phyloP scores from a whole-genome alignment of 1,140 invertebrate species.

The Cydia amplana region DNA sequence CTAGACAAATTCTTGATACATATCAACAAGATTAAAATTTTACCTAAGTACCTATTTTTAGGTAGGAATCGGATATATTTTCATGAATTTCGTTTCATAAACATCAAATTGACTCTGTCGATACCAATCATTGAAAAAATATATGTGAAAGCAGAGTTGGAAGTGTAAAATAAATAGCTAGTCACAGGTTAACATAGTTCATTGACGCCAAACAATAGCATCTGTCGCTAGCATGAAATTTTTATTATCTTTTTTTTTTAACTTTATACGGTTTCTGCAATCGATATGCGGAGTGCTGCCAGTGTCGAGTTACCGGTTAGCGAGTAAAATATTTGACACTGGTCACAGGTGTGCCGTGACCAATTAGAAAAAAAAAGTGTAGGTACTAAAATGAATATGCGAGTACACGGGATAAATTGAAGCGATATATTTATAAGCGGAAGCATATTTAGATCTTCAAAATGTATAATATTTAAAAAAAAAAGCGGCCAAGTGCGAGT shows the following conservation, averaged over 20 bases:
- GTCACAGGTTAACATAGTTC: conserved; percentile 4
- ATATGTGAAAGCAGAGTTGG: no score
- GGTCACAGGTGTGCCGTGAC: conserved; percentile 60
- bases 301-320: conserved; percentile 67
- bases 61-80: no score
- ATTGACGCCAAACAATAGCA: conserved; percentile 40
- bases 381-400: conserved; percentile 42
- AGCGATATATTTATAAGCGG: conserved; percentile 14
- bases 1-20: no score
- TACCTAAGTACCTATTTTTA: no score
- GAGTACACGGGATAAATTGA: conserved; percentile 34
- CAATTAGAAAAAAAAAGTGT: conserved; percentile 55
- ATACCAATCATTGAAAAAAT: no score
- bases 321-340: conserved; percentile 70
- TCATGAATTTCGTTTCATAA: no score
- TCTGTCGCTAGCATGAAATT: conserved; percentile 52
- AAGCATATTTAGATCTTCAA: neutral
- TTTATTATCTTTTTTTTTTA: conserved; percentile 49
- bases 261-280: conserved; percentile 68
- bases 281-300: conserved; percentile 64
- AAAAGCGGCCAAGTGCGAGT: no score
- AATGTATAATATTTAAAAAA: no score
- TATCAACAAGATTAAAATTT: no score
- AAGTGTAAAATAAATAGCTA: neutral
- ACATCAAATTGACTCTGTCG: no score